Evolutionary conservation across 2,113 vertebrate species (phyloP), one percentile per base, ranked within the genome.

Genomic region (Theristicus caerulescens): DNA sequence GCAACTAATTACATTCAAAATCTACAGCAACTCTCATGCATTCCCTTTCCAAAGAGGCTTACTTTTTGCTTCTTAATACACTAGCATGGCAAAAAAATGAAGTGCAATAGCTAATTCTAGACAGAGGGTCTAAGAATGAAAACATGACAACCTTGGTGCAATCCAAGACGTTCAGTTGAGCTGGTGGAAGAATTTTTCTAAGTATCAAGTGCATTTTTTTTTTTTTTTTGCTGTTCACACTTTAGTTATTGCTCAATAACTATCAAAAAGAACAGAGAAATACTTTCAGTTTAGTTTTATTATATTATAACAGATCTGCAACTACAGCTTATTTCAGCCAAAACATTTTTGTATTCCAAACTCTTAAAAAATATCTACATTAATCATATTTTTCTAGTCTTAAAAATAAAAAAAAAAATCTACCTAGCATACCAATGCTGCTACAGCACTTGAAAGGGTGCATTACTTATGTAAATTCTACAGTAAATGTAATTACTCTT

Each of bases 301-400:
- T 93, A 77, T 95, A 97, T 97, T 98, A 96, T 90, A 94, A 97
- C 94, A 94, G 95, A 88, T 95, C 87, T 94, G 94, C 86, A 95
- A 82, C 93, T 95, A 94, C 92, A 90, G 82, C 82, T 90, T 86
- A 66, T 93, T 89, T 95, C 88, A 95, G 88, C 93, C 95, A 70
- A 85, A 97, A 96, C 93, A 89, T 69, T 36, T 92, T 29, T 51
- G 46, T 83, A 95, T 97, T 90, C 94, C 94, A 93, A 94, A 92
- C 82, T 82, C 96, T 92, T 96, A 96, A 95, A 97, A 93, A 96
- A 96, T 96, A 97, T 96, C 97, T 97, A 87, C 72, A 86, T 85
- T 89, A 88, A 88, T 95, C 72, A 70, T 90, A 84, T 91, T 89
- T 93, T 80, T 93, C 96, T 97, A 96, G 85, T 88, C 64, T 93